Evolutionary conservation across 2,113 vertebrate genomes (phyloP).

Genomic region (Cyphomyrus discorhynchus): DNA sequence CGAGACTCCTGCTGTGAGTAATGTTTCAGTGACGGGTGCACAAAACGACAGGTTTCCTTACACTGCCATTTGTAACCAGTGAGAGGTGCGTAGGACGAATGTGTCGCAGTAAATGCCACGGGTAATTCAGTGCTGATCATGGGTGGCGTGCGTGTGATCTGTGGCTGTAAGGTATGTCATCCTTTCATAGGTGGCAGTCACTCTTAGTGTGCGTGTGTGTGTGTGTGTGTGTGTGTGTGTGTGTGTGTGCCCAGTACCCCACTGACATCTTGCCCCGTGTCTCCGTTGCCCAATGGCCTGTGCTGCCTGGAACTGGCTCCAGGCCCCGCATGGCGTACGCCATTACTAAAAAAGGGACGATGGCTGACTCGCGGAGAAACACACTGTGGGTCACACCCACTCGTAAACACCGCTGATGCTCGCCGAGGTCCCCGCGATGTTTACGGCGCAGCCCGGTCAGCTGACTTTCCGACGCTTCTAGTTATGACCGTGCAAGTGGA

Average conservation of each 20-base stretch:
- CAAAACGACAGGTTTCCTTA: neutral
- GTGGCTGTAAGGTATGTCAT: neutral
- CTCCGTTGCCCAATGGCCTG: neutral
- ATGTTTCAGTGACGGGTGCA: slow-evolving; percentile 3
- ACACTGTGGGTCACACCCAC: neutral
- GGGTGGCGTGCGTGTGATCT: neutral
- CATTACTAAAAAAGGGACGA: neutral
- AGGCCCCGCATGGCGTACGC: neutral
- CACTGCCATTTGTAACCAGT: neutral
- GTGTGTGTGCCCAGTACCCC: neutral
- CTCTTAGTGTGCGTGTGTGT: neutral
- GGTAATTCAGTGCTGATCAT: neutral
- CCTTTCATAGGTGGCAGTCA: neutral
- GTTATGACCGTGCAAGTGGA: neutral
- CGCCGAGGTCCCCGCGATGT: neutral
- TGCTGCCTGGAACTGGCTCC: neutral
- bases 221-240: neutral
- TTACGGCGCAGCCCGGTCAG: neutral
- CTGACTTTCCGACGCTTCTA: neutral
- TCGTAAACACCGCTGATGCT: neutral
- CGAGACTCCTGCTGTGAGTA: slow-evolving; percentile 46
- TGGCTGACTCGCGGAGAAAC: neutral
- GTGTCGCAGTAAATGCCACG: neutral
- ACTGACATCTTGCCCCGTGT: neutral
- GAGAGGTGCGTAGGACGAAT: neutral